A percentile compares a stretch with the other conserved stretches of the same genome.
Conservation (phyloP, 2,888 invertebrate genomes). For the Blastobasis lacticolella region DNA sequence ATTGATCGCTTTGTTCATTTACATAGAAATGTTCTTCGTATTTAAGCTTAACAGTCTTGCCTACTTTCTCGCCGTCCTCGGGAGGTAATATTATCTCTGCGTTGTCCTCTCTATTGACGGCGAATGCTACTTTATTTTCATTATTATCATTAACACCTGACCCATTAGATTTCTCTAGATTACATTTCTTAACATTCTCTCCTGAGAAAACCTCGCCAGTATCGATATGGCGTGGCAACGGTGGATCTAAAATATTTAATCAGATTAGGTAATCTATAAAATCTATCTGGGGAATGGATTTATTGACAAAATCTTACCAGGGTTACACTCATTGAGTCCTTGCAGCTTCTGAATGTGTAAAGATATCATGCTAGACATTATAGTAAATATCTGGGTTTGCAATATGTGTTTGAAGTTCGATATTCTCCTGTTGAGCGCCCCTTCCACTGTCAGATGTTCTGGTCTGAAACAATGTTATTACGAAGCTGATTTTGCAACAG, state of each 20-base stretch:
- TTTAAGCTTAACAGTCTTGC: constrained; percentile 12
- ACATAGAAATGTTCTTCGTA: neutral
- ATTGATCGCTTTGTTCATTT: too few species aligned
- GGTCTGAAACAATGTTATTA: neutral
- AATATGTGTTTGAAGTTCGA: neutral
- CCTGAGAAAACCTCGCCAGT: neutral
- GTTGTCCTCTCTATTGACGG: constrained; percentile 18
- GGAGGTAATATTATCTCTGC: constrained; percentile 19
- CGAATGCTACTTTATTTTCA: constrained; percentile 5
- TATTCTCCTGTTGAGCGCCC: neutral
- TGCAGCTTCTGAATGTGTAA: too few species aligned
- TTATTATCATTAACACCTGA: neutral
- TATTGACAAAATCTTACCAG: too few species aligned
- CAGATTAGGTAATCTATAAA: too few species aligned
- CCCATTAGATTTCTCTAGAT: neutral
- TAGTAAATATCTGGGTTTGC: neutral
- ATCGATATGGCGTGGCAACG: constrained; percentile 1
- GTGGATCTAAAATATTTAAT: constrained; percentile 5
- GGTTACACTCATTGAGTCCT: too few species aligned
- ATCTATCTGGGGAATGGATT: too few species aligned
- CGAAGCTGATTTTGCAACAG: too few species aligned
- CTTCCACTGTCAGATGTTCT: neutral
- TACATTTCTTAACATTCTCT: neutral
- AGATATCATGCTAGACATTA: neutral
- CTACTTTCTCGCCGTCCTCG: constrained; percentile 2